Percentiles rank a stretch among this genome's conserved stretches.
phyloP scores from a whole-genome alignment of 2,797 vertebrate species.

The Oceanodroma leucorhoa region DNA sequence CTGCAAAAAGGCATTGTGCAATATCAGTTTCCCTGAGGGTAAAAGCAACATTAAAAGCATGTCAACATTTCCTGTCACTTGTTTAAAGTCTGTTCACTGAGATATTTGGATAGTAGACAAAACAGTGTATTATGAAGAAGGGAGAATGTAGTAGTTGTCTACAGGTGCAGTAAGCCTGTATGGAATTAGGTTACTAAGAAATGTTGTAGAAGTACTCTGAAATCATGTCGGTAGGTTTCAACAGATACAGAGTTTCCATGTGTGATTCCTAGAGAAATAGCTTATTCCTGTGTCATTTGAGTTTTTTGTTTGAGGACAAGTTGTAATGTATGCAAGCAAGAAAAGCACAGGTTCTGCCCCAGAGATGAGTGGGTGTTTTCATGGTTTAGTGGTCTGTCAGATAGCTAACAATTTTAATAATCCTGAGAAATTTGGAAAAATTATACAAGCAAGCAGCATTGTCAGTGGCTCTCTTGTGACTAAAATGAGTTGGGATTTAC shows the following conservation, averaged over 20 bases:
- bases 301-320: not conserved
- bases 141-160: not conserved
- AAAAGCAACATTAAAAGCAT: not conserved
- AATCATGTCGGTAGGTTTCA: not conserved
- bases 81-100: not conserved
- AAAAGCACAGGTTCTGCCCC: not conserved
- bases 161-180: not conserved
- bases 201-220: not conserved
- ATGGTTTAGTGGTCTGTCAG: not conserved
- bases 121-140: not conserved
- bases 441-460: not conserved
- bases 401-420: not conserved
- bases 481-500: not conserved
- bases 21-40: not conserved
- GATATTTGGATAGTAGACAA: not conserved
- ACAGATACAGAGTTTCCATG: fast-evolving
- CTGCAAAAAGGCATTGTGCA: not conserved
- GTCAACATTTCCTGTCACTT: not conserved
- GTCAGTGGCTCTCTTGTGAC: not conserved
- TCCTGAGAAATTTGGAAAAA: not conserved
- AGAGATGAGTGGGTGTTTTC: not conserved
- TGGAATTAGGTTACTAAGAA: not conserved
- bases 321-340: not conserved
- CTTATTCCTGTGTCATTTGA: fast-evolving
- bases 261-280: not conserved